Conservation (phyloP, 2,797 vertebrate species). For the Enteromius fasciolatus region DNA sequence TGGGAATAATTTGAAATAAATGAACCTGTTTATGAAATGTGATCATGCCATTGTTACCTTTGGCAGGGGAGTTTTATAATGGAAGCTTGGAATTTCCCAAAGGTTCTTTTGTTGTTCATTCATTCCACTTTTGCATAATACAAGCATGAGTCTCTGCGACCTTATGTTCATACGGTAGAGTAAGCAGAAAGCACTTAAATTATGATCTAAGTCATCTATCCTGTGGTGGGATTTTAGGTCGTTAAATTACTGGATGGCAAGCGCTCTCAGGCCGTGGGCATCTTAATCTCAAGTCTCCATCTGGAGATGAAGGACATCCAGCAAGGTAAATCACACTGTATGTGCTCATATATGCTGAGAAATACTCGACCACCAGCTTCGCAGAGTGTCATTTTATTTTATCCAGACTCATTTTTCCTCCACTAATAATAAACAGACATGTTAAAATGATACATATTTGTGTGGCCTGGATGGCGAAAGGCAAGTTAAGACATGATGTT, state of each 20-base stretch:
- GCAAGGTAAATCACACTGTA: constrained; percentile 79
- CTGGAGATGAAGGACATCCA: constrained; percentile 98
- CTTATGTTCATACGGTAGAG: neutral
- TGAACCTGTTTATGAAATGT: constrained; percentile 50
- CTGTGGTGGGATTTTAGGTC: constrained; percentile 76
- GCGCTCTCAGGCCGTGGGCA: constrained; percentile 94
- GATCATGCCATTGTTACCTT: constrained; percentile 46
- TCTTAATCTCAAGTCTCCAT: constrained; percentile 97
- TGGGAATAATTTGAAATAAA: constrained; percentile 46
- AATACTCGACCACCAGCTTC: neutral
- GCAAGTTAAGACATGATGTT: constrained; percentile 29
- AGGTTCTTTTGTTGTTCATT: constrained; percentile 37
- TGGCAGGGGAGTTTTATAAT: constrained; percentile 15
- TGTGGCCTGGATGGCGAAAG: constrained; percentile 27
- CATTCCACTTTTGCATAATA: constrained; percentile 1
- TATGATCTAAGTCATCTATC: neutral
- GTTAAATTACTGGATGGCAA: constrained; percentile 94
- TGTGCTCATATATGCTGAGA: neutral
- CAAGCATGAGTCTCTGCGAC: neutral
- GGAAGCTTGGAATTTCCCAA: constrained; percentile 33
- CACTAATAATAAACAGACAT: constrained; percentile 37
- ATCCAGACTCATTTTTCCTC: constrained; percentile 11
- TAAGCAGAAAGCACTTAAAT: neutral
- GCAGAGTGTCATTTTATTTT: neutral
- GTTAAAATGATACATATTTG: constrained; percentile 44